phyloP scores from a whole-genome alignment of 1,140 invertebrate species.

The Dinoponera quadriceps region DNA sequence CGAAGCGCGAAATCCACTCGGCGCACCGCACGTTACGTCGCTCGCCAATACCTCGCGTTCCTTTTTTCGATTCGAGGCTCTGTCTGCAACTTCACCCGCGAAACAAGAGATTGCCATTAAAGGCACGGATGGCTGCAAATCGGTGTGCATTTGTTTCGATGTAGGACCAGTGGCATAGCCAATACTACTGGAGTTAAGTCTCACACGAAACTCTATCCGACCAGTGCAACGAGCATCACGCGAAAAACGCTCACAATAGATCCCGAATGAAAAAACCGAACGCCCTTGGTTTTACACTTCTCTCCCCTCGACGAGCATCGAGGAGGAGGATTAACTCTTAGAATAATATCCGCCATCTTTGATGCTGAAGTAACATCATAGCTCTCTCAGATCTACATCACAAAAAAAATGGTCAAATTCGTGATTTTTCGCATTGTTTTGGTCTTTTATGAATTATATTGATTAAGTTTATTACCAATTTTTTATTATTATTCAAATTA shows the following conservation, averaged over 20 bases:
- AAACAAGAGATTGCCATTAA: constrained; percentile 59
- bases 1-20: not conserved
- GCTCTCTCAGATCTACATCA: too few species aligned
- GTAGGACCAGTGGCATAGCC: not conserved
- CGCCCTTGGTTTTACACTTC: not conserved
- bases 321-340: too few species aligned
- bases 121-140: constrained; percentile 35
- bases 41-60: not conserved
- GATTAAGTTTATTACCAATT: too few species aligned
- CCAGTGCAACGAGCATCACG: not conserved
- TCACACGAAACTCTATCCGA: constrained; percentile 26
- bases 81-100: constrained; percentile 20
- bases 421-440: too few species aligned
- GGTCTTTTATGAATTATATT: too few species aligned
- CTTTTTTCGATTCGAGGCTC: constrained; percentile 21
- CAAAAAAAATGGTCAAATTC: too few species aligned
- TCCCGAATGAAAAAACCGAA: not conserved
- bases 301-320: not conserved
- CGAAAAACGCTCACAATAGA: constrained; percentile 32
- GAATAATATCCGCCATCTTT: too few species aligned
- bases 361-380: too few species aligned
- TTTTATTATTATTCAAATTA: too few species aligned
- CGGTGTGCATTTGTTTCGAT: constrained; percentile 19
- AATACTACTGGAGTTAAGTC: constrained; percentile 43
- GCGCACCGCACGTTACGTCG: not conserved